Evolutionary conservation across 1,140 invertebrate species (phyloP), one percentile per base, ranked within the genome.

Genomic region (Hycleus phaleratus): DNA sequence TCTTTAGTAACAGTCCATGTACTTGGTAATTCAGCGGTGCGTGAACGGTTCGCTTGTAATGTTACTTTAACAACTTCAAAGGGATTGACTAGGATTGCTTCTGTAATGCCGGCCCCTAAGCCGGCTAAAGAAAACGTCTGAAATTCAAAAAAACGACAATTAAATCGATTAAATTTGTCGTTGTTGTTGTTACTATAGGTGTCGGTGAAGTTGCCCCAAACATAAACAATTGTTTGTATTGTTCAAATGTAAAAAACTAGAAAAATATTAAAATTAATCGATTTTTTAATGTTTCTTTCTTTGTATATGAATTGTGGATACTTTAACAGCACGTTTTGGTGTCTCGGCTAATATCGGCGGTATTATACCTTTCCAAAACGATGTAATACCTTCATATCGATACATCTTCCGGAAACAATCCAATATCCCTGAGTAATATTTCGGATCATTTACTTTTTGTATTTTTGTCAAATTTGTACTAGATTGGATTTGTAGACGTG

Each of bases 41-140:
- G 66, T 2, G 75, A 69, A 39, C 80, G 75, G 71, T 90, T 87
- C 5, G 88, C 83, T 74, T 90, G 87, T 42, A 90, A 75, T 18
- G 86, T 83, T 2, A 97, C 91, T 81, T 97, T 96, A 1, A 96
- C 90, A 39, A 95, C 90, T 81, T 96, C 93, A 77, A 96, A 96
- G 0, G 93, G 93, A 78, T 95, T 95, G 0, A 95, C 89, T 47
- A 95, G 77, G 59, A 95, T 81, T 10, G 86, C 91, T 77, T 96
- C 94, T 32, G 92, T 91, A 1, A 92, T 75, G 49, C 93, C 94
- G 42, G 91, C 87, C 46, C 83, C 85, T 3, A 95, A 74, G 50
- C 93, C 94, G 64, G 93, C 88, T 62, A 93, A 72, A 8, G 90
- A 85, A 76, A 90, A 91, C 49, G 90, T 90, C 89, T 94, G 72